These are phyloP conservation scores for Huso huso DNA, from an alignment of 2,797 vertebrate species.

Conservation along the genomic window DNA sequence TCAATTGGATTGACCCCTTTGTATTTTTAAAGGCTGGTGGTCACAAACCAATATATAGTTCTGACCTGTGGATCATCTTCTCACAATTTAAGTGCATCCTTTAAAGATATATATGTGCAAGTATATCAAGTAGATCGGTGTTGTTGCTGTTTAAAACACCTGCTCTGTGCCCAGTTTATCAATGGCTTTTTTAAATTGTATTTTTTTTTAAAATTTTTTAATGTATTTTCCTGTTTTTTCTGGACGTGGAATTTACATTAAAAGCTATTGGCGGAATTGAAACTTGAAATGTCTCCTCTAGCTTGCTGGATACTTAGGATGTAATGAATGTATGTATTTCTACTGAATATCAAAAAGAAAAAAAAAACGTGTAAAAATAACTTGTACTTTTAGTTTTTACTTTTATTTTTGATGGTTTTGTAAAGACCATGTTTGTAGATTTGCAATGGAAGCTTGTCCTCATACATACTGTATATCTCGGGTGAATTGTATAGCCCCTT, in stretches of 20 bases:
- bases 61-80: too few relatives aligned
- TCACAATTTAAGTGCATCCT: too few relatives aligned
- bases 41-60: too few relatives aligned
- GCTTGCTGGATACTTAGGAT: conserved; percentile 45
- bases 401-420: background rate
- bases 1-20: too few relatives aligned
- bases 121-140: too few relatives aligned
- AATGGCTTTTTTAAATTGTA: too few relatives aligned
- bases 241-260: background rate
- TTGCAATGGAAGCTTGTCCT: conserved; percentile 12
- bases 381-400: background rate
- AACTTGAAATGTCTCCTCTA: conserved; percentile 50
- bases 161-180: too few relatives aligned
- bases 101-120: too few relatives aligned
- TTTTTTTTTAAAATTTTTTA: too few relatives aligned
- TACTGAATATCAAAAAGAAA: conserved; percentile 27
- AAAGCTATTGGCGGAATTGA: conserved; percentile 26
- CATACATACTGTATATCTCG: conserved; percentile 56
- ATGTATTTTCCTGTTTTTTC: background rate
- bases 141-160: too few relatives aligned
- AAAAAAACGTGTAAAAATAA: conserved; percentile 5
- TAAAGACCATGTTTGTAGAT: background rate
- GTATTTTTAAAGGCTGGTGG: too few relatives aligned
- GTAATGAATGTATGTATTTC: conserved; percentile 59
- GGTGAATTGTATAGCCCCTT: conserved; percentile 15